These are phyloP conservation scores for Aplodontia rufa DNA, from an alignment of 2,113 vertebrate species.

Conservation along the genomic window DNA sequence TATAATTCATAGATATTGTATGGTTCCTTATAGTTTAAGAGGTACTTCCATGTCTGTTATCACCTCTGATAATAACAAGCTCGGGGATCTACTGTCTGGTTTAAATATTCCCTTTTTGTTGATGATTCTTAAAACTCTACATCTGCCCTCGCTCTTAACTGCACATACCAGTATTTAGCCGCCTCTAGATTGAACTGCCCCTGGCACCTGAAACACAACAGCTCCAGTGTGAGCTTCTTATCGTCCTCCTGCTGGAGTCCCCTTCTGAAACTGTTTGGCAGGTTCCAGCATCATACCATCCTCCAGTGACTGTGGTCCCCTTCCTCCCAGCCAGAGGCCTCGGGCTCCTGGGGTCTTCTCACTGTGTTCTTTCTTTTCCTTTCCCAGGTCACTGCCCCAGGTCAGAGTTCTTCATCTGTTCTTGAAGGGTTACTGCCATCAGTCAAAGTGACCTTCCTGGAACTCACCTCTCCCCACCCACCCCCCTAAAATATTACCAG, in stretches of 20 bases:
- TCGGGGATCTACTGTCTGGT: not conserved
- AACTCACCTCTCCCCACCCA: not conserved
- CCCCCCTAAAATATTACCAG: slow-evolving; percentile 25
- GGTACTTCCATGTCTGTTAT: slow-evolving; percentile 32
- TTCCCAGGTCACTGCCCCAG: not conserved
- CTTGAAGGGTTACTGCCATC: not conserved
- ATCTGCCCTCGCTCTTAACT: not conserved
- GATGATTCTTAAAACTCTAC: slow-evolving; percentile 30
- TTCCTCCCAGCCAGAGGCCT: not conserved
- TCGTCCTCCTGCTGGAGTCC: not conserved
- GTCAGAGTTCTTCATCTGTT: not conserved
- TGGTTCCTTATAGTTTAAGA: slow-evolving; percentile 17
- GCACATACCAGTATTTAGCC: not conserved
- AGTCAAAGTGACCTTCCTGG: not conserved
- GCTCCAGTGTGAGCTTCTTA: not conserved
- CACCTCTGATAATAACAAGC: slow-evolving; percentile 14
- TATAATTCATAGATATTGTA: not conserved
- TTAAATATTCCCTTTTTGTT: slow-evolving; percentile 55
- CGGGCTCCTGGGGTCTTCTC: not conserved
- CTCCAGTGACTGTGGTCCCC: not conserved
- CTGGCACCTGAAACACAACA: not conserved
- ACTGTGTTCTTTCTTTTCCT: not conserved
- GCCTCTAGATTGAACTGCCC: not conserved
- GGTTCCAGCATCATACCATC: fast-evolving
- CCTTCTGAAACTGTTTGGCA: not conserved